These are phyloP conservation scores for Thalpophila matura DNA, from an alignment of 2,888 invertebrate species.

Conservation along the genomic window DNA sequence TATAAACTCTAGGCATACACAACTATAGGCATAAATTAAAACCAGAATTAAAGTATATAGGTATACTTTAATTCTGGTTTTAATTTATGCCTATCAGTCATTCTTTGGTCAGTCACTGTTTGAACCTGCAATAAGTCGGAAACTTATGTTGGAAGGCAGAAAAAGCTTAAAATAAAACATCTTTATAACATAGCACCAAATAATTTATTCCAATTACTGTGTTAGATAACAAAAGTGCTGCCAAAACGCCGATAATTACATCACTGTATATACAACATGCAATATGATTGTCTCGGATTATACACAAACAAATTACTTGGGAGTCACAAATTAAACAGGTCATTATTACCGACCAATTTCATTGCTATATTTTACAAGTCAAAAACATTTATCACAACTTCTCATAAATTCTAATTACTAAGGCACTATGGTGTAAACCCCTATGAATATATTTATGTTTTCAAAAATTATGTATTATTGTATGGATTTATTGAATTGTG, in stretches of 20 bases:
- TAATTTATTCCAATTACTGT: conserved; percentile 78
- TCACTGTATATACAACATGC: conserved; percentile 65
- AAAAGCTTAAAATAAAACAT: conserved; percentile 63
- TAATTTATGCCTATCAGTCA: too few relatives aligned
- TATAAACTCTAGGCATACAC: too few relatives aligned
- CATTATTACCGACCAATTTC: conserved; percentile 48
- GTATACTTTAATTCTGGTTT: too few relatives aligned
- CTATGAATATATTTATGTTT: conserved; percentile 43
- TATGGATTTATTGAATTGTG: not conserved
- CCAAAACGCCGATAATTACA: conserved; percentile 59
- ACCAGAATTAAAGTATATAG: too few relatives aligned
- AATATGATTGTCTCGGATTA: conserved; percentile 46
- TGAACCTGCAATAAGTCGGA: too few relatives aligned
- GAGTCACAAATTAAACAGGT: conserved; percentile 49
- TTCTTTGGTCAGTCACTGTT: too few relatives aligned
- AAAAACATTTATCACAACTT: conserved; percentile 57
- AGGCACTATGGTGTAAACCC: conserved; percentile 60
- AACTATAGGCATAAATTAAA: too few relatives aligned
- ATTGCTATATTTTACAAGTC: conserved; percentile 59
- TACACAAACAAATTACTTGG: conserved; percentile 40
- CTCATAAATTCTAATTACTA: conserved; percentile 48
- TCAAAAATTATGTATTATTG: conserved; percentile 17
- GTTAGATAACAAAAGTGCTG: conserved; percentile 64
- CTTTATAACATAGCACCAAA: conserved; percentile 84
- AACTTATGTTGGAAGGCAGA: too few relatives aligned